These are phyloP conservation scores for Pogonomyrmex californicus DNA, from an alignment of 1,140 invertebrate genomes.

Conservation along the genomic window DNA sequence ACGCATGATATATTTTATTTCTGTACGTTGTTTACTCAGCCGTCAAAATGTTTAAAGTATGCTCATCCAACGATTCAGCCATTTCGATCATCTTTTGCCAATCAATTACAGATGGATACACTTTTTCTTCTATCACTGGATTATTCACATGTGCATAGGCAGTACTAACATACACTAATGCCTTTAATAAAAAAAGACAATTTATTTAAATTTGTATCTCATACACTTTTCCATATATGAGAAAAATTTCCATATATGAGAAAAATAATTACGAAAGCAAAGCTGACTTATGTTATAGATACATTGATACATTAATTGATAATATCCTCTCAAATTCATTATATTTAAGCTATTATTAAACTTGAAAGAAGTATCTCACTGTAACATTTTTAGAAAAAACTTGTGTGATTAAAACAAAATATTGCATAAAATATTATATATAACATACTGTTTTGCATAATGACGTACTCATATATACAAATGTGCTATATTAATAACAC, in stretches of 20 bases:
- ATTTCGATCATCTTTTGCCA: constrained; percentile 95
- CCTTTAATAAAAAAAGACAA: constrained; percentile 82
- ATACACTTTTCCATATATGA: neutral
- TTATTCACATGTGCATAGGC: constrained; percentile 94
- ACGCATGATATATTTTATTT: neutral
- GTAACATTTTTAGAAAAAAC: neutral
- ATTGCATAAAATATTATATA: neutral
- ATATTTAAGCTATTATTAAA: no score
- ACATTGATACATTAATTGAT: no score
- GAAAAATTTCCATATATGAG: neutral
- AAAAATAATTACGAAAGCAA: no score
- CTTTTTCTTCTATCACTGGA: constrained; percentile 90
- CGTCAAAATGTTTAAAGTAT: constrained; percentile 90
- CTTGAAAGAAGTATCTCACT: neutral
- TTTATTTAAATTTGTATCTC: neutral
- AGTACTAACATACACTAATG: constrained; percentile 94
- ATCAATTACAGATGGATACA: constrained; percentile 95
- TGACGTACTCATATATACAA: neutral
- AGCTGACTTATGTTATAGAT: no score
- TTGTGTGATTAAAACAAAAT: neutral
- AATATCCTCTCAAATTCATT: no score
- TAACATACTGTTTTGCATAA: neutral
- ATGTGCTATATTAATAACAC: neutral
- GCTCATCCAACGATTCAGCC: constrained; percentile 93
- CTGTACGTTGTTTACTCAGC: constrained; percentile 87